Evolutionary conservation across 2,888 invertebrate genomes (phyloP), one percentile per base, ranked within the genome.

Genomic region (Arenicola marina): DNA sequence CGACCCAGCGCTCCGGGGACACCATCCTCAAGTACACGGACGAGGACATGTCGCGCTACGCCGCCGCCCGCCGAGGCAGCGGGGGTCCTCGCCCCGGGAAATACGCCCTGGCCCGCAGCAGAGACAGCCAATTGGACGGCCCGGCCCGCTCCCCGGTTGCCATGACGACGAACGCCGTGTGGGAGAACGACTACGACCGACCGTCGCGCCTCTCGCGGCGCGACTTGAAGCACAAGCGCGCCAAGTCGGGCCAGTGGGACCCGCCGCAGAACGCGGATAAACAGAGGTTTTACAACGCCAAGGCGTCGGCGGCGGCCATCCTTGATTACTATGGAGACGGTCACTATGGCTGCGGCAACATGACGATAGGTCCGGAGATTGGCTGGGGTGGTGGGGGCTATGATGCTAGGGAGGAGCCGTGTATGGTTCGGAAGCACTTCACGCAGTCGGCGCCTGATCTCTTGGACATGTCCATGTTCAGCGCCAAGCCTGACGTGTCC

Each of bases 171-270:
- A n/a, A 38, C 43, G 43, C 11, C n/a, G 43, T 15, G 11, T 38
- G 11, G n/a, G 53, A 32, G 11, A 32, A 11, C 4, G 18, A 7
- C 15, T 15, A 24, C 31, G 33, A 53, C 15, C 7, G 24, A 24
- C 29, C 31, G 15, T n/a, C 11, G 43, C 28, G 32, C 28, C 15
- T 15, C 15, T 18, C 7, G 15, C 28, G 53, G 24, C 29, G 32
- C 4, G 53, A 53, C 15, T 15, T 31, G 31, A 28, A 32, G 24
- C 15, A 15, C 33, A 53, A 53, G 32, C 53, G 53, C 4, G 33
- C 53, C 33, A 53, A 32, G 32, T 53, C 53, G 15, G 53, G 53
- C 15, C 33, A 53, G 31, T 53, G 53, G 53, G 53, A 53, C 4
- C 31, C 53, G 15, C 31, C 53, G 29, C n/a, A n/a, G n/a, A n/a